Conservation (phyloP, 2,888 invertebrate genomes). For the Dilophus febrilis region DNA sequence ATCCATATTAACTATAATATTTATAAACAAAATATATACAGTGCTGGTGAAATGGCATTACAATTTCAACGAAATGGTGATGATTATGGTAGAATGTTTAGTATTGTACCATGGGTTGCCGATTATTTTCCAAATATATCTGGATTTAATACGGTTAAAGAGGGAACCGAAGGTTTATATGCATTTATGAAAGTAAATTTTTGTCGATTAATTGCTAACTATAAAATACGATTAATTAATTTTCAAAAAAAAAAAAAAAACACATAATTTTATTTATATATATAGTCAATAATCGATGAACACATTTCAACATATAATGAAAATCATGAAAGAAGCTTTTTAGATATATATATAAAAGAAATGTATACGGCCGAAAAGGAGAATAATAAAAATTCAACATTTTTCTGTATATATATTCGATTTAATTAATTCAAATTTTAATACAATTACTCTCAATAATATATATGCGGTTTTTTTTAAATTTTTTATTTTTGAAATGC, state of each 20-base stretch:
- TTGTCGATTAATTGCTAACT: too few species aligned
- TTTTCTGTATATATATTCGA: constrained; percentile 29
- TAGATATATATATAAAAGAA: constrained; percentile 42
- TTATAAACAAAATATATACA: too few species aligned
- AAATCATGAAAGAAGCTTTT: constrained; percentile 37
- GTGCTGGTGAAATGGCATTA: constrained; percentile 28
- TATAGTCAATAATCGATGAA: constrained; percentile 34
- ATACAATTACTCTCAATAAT: too few species aligned
- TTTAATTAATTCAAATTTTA: too few species aligned
- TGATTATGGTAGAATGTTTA: constrained; percentile 40
- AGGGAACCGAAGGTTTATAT: constrained; percentile 32
- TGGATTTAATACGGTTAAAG: constrained; percentile 33
- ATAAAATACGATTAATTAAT: too few species aligned
- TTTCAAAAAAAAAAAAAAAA: too few species aligned
- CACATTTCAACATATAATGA: constrained; percentile 29
- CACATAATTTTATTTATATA: too few species aligned
- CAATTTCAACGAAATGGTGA: constrained; percentile 39
- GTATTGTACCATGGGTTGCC: constrained; percentile 42
- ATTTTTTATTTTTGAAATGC: too few species aligned
- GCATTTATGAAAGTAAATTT: constrained; percentile 36
- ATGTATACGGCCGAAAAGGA: constrained; percentile 32
- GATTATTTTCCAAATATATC: constrained; percentile 39
- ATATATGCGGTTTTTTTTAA: too few species aligned
- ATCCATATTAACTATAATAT: too few species aligned
- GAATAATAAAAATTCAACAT: constrained; percentile 29